These are phyloP conservation scores for Polydesmus complanatus DNA, from an alignment of 2,888 invertebrate genomes.

Conservation along the genomic window DNA sequence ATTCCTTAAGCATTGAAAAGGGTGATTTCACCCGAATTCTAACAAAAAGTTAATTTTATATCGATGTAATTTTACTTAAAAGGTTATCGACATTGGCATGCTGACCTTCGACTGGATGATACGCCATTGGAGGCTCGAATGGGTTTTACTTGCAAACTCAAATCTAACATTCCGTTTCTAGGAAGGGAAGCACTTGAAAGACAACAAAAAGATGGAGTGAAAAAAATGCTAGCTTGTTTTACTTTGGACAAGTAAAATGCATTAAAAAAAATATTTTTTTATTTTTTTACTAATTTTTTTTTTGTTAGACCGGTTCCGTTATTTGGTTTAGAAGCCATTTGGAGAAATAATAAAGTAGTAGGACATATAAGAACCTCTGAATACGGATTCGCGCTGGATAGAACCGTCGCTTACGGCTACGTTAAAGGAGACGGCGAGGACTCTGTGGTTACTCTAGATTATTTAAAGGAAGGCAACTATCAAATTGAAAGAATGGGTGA, in stretches of 20 bases:
- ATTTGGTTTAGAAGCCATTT: conserved; percentile 74
- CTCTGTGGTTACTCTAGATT: conserved; percentile 46
- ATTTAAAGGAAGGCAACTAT: conserved; percentile 54
- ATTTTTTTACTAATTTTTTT: conserved; percentile 11
- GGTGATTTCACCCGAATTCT: conserved; percentile 44
- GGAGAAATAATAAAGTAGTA: conserved; percentile 48
- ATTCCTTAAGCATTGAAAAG: conserved; percentile 77
- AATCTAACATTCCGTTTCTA: conserved; percentile 53
- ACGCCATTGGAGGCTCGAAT: conserved; percentile 75
- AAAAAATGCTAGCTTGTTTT: conserved; percentile 49
- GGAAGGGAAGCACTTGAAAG: conserved; percentile 58
- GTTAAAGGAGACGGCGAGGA: conserved; percentile 38
- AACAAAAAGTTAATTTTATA: too few species aligned
- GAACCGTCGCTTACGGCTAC: conserved; percentile 48
- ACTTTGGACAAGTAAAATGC: conserved; percentile 29
- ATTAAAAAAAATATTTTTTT: not conserved
- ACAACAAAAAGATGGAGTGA: conserved; percentile 46
- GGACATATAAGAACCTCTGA: conserved; percentile 71
- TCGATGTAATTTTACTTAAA: too few species aligned
- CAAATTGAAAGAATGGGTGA: conserved; percentile 67
- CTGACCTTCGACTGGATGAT: conserved; percentile 65
- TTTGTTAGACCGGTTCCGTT: conserved; percentile 46
- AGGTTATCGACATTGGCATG: conserved; percentile 71
- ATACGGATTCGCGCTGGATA: conserved; percentile 49
- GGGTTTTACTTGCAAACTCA: conserved; percentile 57